Conservation (phyloP, 2,797 vertebrate species). For the Danio albolineatus region DNA sequence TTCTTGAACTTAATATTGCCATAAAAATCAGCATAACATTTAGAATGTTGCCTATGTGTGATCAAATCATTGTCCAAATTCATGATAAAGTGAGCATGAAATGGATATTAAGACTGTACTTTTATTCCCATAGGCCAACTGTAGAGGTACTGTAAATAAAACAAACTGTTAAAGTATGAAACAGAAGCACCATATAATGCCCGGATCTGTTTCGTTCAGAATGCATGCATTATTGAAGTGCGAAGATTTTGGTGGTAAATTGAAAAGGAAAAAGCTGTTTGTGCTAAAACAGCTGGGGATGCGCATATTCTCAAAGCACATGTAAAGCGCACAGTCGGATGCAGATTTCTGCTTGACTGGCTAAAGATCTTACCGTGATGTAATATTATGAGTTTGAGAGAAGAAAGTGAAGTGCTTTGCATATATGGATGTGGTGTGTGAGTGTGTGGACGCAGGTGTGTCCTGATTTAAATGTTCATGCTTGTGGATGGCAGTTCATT, state of each 20-base stretch:
- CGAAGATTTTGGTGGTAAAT: slow-evolving; percentile 35
- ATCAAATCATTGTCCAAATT: too few species aligned
- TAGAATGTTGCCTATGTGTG: too few species aligned
- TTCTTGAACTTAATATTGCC: too few species aligned
- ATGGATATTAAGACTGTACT: too few species aligned
- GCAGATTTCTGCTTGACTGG: slow-evolving; percentile 27
- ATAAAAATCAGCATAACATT: too few species aligned
- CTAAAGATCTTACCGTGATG: slow-evolving; percentile 18
- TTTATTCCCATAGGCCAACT: too few species aligned
- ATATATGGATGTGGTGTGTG: slow-evolving; percentile 5
- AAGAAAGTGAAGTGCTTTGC: slow-evolving; percentile 9
- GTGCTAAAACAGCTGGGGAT: slow-evolving; percentile 37
- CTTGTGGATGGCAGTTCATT: slow-evolving; percentile 23
- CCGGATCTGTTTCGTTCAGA: slow-evolving; percentile 10
- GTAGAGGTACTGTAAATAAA: background rate
- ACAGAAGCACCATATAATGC: background rate
- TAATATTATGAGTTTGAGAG: slow-evolving; percentile 22
- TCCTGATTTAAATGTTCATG: slow-evolving; percentile 44
- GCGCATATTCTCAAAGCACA: slow-evolving; percentile 10
- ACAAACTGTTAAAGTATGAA: background rate
- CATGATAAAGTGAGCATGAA: too few species aligned
- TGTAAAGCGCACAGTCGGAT: slow-evolving; percentile 5
- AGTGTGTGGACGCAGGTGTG: slow-evolving; percentile 43
- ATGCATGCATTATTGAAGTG: slow-evolving; percentile 43
- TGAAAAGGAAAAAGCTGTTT: slow-evolving; percentile 43